Evolutionary conservation across 2,113 vertebrate genomes (phyloP), one percentile per base, ranked within the genome.

Genomic region (Uria aalge): DNA sequence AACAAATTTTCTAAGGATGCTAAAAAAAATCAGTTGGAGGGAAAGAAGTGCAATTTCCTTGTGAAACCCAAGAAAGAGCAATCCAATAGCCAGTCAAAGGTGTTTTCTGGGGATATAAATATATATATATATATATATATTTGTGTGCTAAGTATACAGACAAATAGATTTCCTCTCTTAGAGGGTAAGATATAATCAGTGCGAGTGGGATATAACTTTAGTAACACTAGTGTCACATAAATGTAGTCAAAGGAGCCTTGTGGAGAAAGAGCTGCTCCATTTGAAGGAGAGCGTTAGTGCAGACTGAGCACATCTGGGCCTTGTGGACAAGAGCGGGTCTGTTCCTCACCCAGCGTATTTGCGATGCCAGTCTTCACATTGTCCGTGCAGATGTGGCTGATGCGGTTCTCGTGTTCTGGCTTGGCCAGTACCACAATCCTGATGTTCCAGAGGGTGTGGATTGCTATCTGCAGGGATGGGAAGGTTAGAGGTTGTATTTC

Each of bases 291-390:
- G 30, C 9, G 19, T 11, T 9, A 17, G 43, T 40, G 40, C 11
- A 16, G 71, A 62, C 29, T 36, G 36, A 52, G 17, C 22, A 81
- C 77, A 22, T 38, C 2, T 6, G 48, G 76, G 64, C 16, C 4
- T 24, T 12, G 4, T 23, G 73, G 72, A 22, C 52, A 48, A 57
- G 24, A 27, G 5, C 1, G 0, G 76, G 22, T 43, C 60, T 16
- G 10, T 56, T 95, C 69, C 98, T 98, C 92, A 99, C 99, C 99
- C 79, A 99, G 98, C 0, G 99, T 99, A 96, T 99, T 99, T 52
- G 99, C 99, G 1, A 99, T 99, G 92, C 99, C 99, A 0, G 99
- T 99, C 97, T 99, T 99, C 93, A 99, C 99, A 0, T 99, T 99
- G 98, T 99, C 98, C 0, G 98, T 99, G 92, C 98, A 99, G 93